Evolutionary conservation across 2,888 invertebrate genomes (phyloP).

Genomic region (Nipponacmea schrenckii): DNA sequence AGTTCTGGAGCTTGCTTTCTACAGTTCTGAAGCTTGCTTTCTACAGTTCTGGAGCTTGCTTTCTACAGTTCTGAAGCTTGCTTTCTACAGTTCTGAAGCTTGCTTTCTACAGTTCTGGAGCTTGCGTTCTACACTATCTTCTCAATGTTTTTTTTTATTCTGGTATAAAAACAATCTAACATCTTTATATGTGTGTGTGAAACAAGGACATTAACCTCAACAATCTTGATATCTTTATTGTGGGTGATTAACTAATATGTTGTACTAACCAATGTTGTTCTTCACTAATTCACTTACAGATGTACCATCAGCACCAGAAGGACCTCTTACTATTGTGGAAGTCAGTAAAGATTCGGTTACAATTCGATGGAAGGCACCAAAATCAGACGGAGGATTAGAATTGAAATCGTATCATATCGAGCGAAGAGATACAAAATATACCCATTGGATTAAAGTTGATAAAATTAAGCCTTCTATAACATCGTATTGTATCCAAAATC

Average conservation of each 20-base stretch:
- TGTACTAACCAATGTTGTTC: background rate
- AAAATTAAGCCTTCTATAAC: slow-evolving; percentile 29
- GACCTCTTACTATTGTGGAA: slow-evolving; percentile 72
- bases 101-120: too few relatives aligned
- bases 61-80: too few relatives aligned
- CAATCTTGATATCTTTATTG: background rate
- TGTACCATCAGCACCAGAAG: slow-evolving; percentile 58
- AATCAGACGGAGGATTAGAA: slow-evolving; percentile 83
- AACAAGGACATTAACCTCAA: too few relatives aligned
- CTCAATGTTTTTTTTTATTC: too few relatives aligned
- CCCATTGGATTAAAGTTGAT: slow-evolving; percentile 55
- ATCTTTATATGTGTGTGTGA: too few relatives aligned
- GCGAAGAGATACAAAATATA: slow-evolving; percentile 74
- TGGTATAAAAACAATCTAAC: too few relatives aligned
- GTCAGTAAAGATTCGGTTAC: slow-evolving; percentile 75
- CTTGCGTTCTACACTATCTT: too few relatives aligned
- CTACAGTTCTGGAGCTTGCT: too few relatives aligned
- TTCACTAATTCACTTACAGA: slow-evolving; percentile 39
- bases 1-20: too few relatives aligned
- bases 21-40: too few relatives aligned
- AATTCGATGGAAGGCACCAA: slow-evolving; percentile 85
- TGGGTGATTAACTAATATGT: background rate
- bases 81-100: too few relatives aligned
- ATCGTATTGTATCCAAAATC: slow-evolving; percentile 54
- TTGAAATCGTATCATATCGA: slow-evolving; percentile 83